Percentiles rank a stretch among this genome's conserved stretches.
Conservation (phyloP, 1,140 invertebrate species). For the Micrasema longulum region DNA sequence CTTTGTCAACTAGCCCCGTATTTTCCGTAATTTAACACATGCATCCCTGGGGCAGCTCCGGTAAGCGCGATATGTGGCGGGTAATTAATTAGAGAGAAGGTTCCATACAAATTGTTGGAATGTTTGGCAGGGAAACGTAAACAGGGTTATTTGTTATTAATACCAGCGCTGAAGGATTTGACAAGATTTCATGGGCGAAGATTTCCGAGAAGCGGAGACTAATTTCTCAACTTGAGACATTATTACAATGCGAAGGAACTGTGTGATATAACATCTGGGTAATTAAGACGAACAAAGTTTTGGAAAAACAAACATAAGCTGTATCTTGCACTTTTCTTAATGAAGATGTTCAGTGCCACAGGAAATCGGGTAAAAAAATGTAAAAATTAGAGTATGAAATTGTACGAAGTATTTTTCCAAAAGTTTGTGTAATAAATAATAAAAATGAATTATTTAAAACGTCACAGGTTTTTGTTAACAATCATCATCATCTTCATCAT, state of each 20-base stretch:
- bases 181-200: conserved; percentile 8
- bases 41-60: neutral
- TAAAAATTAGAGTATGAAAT: too few relatives aligned
- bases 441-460: too few relatives aligned
- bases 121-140: conserved; percentile 9
- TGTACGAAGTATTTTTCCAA: too few relatives aligned
- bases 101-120: conserved; percentile 12
- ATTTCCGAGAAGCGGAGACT: neutral
- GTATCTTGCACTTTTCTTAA: too few relatives aligned
- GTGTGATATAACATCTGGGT: neutral
- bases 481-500: too few relatives aligned
- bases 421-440: too few relatives aligned
- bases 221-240: neutral
- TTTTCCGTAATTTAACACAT: too few relatives aligned
- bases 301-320: neutral
- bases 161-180: neutral
- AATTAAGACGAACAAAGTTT: neutral
- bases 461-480: too few relatives aligned
- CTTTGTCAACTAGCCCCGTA: too few relatives aligned
- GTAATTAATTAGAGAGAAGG: conserved; percentile 20
- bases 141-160: conserved; percentile 19
- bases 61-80: conserved; percentile 19
- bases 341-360: too few relatives aligned
- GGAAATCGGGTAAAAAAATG: too few relatives aligned
- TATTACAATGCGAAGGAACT: neutral